phyloP scores from a whole-genome alignment of 1,140 invertebrate genomes.

The Hylaeus anthracinus region DNA sequence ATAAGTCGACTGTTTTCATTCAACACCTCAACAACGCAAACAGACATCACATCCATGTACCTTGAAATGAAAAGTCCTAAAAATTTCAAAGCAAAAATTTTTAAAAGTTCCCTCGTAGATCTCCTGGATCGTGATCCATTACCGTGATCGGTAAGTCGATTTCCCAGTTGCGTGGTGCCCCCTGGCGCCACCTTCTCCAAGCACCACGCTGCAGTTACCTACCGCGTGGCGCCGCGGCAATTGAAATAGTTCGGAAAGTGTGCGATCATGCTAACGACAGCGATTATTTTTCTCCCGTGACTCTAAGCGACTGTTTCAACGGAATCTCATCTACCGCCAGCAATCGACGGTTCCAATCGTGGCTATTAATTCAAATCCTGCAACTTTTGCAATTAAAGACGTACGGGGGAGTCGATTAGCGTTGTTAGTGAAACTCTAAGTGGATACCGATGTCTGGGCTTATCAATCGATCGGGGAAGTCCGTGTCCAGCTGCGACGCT shows the following conservation, averaged over 20 bases:
- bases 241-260: slow-evolving; percentile 15
- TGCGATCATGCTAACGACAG: background rate
- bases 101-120: background rate
- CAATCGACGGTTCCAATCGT: slow-evolving; percentile 34
- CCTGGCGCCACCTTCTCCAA: slow-evolving; percentile 1
- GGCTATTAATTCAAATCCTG: slow-evolving; percentile 30
- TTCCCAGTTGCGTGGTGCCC: slow-evolving; percentile 45
- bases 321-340: slow-evolving; percentile 9
- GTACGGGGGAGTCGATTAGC: slow-evolving; percentile 51
- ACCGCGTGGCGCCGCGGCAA: slow-evolving; percentile 26
- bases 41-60: background rate
- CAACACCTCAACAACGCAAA: background rate
- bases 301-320: slow-evolving; percentile 9
- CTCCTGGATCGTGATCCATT: background rate
- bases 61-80: background rate
- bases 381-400: slow-evolving; percentile 57
- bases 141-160: slow-evolving; percentile 50
- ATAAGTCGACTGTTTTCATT: too few relatives aligned
- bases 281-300: slow-evolving; percentile 35
- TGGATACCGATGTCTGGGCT: slow-evolving; percentile 66
- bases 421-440: slow-evolving; percentile 53
- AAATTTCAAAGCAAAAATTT: background rate
- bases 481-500: slow-evolving; percentile 49
- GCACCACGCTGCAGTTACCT: slow-evolving; percentile 21
- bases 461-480: slow-evolving; percentile 63